Conservation (phyloP, 1,140 invertebrate species). For the Olivierus martensii region DNA sequence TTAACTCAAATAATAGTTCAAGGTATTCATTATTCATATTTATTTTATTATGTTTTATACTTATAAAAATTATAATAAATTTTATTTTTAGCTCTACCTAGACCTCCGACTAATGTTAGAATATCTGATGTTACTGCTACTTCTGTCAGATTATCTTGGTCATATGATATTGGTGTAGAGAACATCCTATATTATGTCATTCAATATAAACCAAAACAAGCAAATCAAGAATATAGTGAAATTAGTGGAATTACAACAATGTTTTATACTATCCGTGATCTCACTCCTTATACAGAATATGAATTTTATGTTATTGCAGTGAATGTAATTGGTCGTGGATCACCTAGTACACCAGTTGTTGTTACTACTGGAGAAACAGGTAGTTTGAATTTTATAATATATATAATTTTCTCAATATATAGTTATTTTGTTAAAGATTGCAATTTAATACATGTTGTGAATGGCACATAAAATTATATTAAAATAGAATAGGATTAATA, state of each 20-base stretch:
- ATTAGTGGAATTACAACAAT: conserved; percentile 83
- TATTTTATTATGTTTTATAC: neutral
- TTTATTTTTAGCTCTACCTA: conserved; percentile 50
- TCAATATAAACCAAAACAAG: conserved; percentile 83
- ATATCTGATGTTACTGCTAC: conserved; percentile 86
- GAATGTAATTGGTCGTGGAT: conserved; percentile 80
- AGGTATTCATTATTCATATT: conserved; percentile 20
- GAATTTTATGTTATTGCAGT: conserved; percentile 91
- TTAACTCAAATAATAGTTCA: conserved; percentile 82
- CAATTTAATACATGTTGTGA: too few species aligned
- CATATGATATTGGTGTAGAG: conserved; percentile 54
- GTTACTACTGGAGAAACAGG: conserved; percentile 93
- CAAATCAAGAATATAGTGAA: conserved; percentile 38
- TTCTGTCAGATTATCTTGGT: conserved; percentile 80
- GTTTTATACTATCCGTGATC: conserved; percentile 74
- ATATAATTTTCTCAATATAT: neutral
- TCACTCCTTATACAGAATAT: conserved; percentile 91
- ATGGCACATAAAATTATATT: too few species aligned
- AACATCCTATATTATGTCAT: conserved; percentile 88
- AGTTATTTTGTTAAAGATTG: neutral
- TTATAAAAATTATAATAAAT: neutral
- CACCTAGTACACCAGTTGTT: conserved; percentile 57
- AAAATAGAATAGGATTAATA: too few species aligned
- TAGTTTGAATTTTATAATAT: conserved; percentile 38
- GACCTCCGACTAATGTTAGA: conserved; percentile 72